A percentile compares a stretch with the other conserved stretches of the same genome.
Conservation (phyloP, 2,797 vertebrate species). For the Characodon lateralis region DNA sequence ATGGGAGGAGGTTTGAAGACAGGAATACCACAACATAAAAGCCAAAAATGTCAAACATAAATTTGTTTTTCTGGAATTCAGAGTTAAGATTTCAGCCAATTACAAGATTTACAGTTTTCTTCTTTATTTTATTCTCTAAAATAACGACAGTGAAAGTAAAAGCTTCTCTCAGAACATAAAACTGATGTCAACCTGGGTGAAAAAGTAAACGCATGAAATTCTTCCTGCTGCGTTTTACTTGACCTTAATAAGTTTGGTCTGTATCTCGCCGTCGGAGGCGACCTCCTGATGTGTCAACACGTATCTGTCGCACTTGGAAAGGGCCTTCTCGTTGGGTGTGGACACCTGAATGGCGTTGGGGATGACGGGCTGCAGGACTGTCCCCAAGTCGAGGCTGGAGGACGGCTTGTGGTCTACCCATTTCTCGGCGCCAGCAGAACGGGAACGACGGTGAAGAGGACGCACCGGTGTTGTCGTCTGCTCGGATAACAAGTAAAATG, state of each 20-base stretch:
- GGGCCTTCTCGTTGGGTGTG: conserved; percentile 87
- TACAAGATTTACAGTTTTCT: not conserved
- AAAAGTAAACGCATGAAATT: not conserved
- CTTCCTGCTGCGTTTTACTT: not conserved
- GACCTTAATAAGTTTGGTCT: conserved; percentile 95
- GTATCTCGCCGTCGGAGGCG: conserved; percentile 94
- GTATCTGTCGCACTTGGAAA: conserved; percentile 95
- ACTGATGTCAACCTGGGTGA: not conserved
- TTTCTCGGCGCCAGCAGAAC: conserved; percentile 89
- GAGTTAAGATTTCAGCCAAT: not conserved
- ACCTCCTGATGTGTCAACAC: conserved; percentile 96
- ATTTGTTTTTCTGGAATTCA: not conserved
- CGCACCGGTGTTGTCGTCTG: conserved; percentile 83
- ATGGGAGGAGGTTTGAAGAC: not conserved
- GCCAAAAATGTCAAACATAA: not conserved
- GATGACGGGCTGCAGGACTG: conserved; percentile 91
- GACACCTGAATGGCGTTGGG: conserved; percentile 91
- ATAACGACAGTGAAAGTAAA: not conserved
- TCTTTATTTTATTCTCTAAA: not conserved
- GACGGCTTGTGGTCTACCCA: conserved; percentile 96
- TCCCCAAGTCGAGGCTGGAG: conserved; percentile 88
- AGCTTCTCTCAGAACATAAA: not conserved
- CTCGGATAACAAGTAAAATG: conserved; percentile 40
- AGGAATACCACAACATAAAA: not conserved
- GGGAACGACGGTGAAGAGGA: conserved; percentile 85